A percentile compares a stretch with the other conserved stretches of the same genome.
These are phyloP conservation scores for Nasua narica DNA, from an alignment of 2,797 vertebrate genomes.

Conservation along the genomic window DNA sequence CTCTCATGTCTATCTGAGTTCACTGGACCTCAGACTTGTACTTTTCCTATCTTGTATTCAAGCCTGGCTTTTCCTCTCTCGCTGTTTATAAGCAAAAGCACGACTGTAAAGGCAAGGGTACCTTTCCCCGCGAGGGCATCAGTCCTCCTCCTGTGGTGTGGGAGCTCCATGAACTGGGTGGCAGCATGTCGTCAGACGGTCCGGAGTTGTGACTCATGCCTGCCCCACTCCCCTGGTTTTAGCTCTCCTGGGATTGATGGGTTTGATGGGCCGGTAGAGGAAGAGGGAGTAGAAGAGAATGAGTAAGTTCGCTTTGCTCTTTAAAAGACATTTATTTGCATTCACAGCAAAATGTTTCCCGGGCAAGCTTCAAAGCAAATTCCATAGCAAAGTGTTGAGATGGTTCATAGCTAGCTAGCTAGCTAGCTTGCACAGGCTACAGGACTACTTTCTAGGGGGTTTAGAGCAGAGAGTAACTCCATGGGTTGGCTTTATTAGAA, in stretches of 20 bases:
- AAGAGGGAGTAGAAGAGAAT: neutral
- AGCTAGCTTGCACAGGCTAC: neutral
- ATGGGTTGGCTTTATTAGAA: neutral
- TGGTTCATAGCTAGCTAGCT: neutral
- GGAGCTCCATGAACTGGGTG: neutral
- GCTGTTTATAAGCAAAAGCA: neutral
- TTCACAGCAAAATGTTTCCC: neutral
- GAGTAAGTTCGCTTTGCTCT: neutral
- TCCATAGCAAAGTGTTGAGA: neutral
- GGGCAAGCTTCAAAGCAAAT: neutral
- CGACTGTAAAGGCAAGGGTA: neutral
- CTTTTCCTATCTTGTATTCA: neutral
- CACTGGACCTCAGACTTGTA: neutral
- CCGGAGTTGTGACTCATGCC: neutral
- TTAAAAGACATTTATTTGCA: neutral
- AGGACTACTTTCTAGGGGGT: accelerated
- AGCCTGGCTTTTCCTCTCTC: neutral
- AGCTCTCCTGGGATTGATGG: neutral
- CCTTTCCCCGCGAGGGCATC: too few relatives aligned
- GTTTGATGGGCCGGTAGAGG: neutral
- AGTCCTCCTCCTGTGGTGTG: accelerated
- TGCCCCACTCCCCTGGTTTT: too few relatives aligned
- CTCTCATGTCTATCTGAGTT: neutral
- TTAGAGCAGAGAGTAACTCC: accelerated
- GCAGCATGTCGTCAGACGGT: too few relatives aligned